phyloP scores from a whole-genome alignment of 2,113 vertebrate genomes.

The Campylomormyrus tamandua region DNA sequence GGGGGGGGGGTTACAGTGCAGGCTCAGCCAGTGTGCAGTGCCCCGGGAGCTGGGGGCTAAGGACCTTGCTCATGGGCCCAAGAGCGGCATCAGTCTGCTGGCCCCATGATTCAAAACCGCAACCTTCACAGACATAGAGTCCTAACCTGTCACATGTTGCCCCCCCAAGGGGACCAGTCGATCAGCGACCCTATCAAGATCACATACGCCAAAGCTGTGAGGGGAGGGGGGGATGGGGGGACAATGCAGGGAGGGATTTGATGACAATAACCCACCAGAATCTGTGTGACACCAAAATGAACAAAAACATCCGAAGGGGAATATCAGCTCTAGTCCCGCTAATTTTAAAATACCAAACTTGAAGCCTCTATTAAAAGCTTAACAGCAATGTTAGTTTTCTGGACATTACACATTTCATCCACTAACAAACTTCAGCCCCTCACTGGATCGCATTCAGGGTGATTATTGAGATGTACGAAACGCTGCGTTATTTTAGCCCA shows the following conservation, averaged over 20 bases:
- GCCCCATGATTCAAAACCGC: not conserved
- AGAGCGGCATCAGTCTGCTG: not conserved
- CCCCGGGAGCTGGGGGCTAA: too few relatives aligned
- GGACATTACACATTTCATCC: not conserved
- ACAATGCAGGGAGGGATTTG: not conserved
- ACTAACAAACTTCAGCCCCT: not conserved
- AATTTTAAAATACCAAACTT: not conserved
- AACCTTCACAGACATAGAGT: not conserved
- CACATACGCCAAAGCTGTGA: not conserved
- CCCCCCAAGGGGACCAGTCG: not conserved
- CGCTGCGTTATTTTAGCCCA: not conserved
- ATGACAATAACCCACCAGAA: not conserved
- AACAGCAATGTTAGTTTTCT: not conserved
- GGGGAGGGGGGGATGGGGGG: not conserved
- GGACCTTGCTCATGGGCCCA: not conserved
- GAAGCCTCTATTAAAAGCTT: not conserved
- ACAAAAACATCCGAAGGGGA: not conserved
- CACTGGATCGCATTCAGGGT: not conserved
- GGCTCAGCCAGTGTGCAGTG: not conserved
- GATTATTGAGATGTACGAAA: not conserved
- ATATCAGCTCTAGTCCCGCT: not conserved
- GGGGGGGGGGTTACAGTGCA: not conserved
- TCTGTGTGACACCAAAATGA: not conserved
- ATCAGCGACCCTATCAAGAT: not conserved
- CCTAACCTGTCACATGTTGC: not conserved